phyloP scores from a whole-genome alignment of 30 jellyfish, hydroid and myxozoan genomes.

The Catostylus mosaicus region DNA sequence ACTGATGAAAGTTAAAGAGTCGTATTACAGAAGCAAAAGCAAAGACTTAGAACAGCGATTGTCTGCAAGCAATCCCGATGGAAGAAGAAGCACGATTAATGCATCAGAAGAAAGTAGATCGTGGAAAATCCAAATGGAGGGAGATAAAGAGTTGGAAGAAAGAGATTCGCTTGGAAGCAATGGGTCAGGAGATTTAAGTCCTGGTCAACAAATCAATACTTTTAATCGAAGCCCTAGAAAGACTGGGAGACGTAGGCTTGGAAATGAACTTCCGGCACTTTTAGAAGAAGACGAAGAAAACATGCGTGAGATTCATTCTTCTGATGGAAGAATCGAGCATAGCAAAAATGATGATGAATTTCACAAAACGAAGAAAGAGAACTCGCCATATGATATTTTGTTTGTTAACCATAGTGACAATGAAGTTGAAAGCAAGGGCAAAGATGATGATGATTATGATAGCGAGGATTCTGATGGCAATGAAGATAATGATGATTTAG shows the following conservation, averaged over 20 bases:
- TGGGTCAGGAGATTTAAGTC: not conserved
- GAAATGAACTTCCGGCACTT: constrained; percentile 39
- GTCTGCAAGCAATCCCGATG: constrained; percentile 1
- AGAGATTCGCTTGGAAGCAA: not conserved
- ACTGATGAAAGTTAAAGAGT: constrained; percentile 47
- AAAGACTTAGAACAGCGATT: constrained; percentile 27
- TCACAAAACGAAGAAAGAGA: not conserved
- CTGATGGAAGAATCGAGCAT: constrained; percentile 16
- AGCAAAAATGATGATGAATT: not conserved
- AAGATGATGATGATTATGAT: constrained; percentile 14
- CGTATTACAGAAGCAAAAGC: constrained; percentile 37
- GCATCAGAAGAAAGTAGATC: not conserved
- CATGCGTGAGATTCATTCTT: constrained; percentile 2
- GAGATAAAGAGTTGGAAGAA: not conserved
- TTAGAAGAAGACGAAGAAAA: constrained; percentile 58
- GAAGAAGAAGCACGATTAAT: not conserved
- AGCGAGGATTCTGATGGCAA: constrained; percentile 14
- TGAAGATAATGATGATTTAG: constrained; percentile 26
- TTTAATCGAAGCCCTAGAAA: constrained; percentile 5
- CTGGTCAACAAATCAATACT: no score
- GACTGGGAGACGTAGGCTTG: constrained; percentile 13
- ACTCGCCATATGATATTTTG: constrained; percentile 35
- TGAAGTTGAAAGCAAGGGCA: constrained; percentile 28
- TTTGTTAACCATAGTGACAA: constrained; percentile 45
- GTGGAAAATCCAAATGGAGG: not conserved